A percentile compares a stretch with the other conserved stretches of the same genome.
phyloP scores from a whole-genome alignment of 2,888 invertebrate species.

The Chrysotoxum bicinctum region DNA sequence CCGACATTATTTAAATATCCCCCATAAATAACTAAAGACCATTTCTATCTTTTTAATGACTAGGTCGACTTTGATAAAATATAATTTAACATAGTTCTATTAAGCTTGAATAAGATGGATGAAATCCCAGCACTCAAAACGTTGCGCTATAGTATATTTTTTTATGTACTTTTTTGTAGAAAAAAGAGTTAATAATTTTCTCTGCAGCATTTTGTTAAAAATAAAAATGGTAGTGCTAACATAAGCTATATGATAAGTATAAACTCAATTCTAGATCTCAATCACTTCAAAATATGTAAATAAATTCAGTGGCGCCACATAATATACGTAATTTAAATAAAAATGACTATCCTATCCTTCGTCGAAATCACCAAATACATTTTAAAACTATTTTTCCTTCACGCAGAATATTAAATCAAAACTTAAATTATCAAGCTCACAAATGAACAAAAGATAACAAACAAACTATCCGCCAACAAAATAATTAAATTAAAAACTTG shows the following conservation, averaged over 20 bases:
- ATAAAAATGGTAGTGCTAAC: background rate
- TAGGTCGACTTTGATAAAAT: too few relatives aligned
- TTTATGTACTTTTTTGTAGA: background rate
- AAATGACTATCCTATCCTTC: conserved; percentile 21
- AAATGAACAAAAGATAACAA: conserved; percentile 33
- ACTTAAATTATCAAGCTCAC: conserved; percentile 15
- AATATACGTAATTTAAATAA: background rate
- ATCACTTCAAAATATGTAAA: background rate
- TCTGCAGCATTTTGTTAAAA: background rate
- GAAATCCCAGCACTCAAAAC: background rate
- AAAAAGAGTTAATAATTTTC: background rate
- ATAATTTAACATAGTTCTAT: too few relatives aligned
- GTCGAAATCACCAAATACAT: conserved; percentile 6
- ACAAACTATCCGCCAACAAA: background rate
- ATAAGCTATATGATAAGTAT: background rate
- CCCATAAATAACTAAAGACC: too few relatives aligned
- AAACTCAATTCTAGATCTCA: background rate
- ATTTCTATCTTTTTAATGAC: too few relatives aligned
- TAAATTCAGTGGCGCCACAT: conserved; percentile 28
- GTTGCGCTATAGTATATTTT: background rate
- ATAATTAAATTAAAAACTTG: conserved; percentile 36
- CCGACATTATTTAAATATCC: too few relatives aligned
- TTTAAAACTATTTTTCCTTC: background rate
- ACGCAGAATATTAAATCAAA: conserved; percentile 3
- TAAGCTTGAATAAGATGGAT: background rate